Percentiles rank a stretch among this genome's conserved stretches.
These are phyloP conservation scores for Colletes collaris DNA, from an alignment of 2,888 invertebrate species.

Conservation along the genomic window DNA sequence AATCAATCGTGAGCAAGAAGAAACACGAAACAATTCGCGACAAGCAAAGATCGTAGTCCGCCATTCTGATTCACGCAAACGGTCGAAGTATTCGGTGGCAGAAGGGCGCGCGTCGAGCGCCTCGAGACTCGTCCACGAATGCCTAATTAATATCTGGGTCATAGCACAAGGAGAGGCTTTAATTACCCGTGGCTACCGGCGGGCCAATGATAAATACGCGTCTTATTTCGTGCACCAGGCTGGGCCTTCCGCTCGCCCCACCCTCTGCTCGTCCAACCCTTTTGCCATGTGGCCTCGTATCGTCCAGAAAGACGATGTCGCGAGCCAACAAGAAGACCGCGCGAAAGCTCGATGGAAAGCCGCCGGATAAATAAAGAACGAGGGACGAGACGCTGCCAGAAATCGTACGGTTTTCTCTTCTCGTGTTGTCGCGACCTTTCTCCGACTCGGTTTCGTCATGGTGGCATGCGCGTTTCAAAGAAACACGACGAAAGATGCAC, in stretches of 20 bases:
- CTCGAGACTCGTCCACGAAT: constrained; percentile 45
- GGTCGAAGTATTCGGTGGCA: constrained; percentile 22
- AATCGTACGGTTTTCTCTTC: too few relatives aligned
- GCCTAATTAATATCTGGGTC: constrained; percentile 70
- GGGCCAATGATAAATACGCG: constrained; percentile 61
- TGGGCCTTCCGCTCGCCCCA: constrained; percentile 7
- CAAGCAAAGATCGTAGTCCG: not conserved
- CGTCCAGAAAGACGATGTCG: constrained; percentile 12
- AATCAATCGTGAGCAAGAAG: not conserved
- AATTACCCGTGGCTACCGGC: constrained; percentile 63
- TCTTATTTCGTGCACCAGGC: constrained; percentile 47
- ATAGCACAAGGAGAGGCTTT: constrained; percentile 60
- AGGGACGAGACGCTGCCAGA: too few relatives aligned
- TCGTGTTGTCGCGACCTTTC: too few relatives aligned
- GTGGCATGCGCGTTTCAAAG: too few relatives aligned
- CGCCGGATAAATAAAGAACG: not conserved
- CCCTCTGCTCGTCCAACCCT: not conserved
- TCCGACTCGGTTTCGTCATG: too few relatives aligned
- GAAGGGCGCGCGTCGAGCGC: not conserved
- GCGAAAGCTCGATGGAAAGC: constrained; percentile 9
- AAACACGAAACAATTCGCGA: not conserved
- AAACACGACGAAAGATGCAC: too few relatives aligned
- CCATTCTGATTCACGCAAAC: not conserved
- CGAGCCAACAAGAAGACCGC: constrained; percentile 24
- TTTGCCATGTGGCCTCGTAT: not conserved